Base-by-base conservation (phyloP, 2,888 invertebrate species). In the Cephus pulcher region DNA sequence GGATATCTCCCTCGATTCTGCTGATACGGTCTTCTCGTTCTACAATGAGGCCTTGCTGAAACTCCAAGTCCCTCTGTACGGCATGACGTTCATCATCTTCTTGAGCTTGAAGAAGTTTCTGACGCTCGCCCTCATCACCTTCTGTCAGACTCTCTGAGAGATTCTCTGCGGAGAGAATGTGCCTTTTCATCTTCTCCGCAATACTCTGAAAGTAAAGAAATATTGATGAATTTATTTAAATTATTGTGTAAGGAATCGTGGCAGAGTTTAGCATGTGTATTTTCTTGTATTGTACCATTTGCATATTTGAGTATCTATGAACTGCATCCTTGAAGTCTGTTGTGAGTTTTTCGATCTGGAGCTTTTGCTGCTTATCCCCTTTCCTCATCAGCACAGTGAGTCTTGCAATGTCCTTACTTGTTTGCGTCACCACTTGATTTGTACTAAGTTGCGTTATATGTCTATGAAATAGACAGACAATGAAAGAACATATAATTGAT, bases 331-430 rank as follows among this genome's bases (percentile, higher is more conserved):
- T 94, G 90, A 98, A 98, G 86, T 96, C 96, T 85, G 95, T 95
- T 15, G 96, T 96, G 23, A 98, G 93, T 86, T 97, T 94, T 85
- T 97, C 97, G 77, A 97, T 94, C 91, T 97, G 97, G 82, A 98
- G 92, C 88, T 96, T 96, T 90, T 96, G 96, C 79, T 96, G 95
- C 85, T 96, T 96, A 89, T 96, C 95, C 0, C 95, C 95, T 82
- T 94, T 94, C 23, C 95, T 93, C 76, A 95, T 95, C 34, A 96
- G 93, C 12, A 94, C 93, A 69, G 95, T 95, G 34, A 97, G 92
- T 80, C 95, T 94, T 84, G 95, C 94, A 74, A 97, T 93, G 87
- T 96, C 95, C 84, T 95, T 94, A 73, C 95, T 95, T 0, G 96
- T 96, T 40, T 94, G 95, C 69, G 95, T 94, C 33, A 97, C 95